A percentile compares a stretch with the other conserved stretches of the same genome.
Evolutionary conservation across 2,888 invertebrate genomes (phyloP).

Genomic region (Pristionchus japonicus): DNA sequence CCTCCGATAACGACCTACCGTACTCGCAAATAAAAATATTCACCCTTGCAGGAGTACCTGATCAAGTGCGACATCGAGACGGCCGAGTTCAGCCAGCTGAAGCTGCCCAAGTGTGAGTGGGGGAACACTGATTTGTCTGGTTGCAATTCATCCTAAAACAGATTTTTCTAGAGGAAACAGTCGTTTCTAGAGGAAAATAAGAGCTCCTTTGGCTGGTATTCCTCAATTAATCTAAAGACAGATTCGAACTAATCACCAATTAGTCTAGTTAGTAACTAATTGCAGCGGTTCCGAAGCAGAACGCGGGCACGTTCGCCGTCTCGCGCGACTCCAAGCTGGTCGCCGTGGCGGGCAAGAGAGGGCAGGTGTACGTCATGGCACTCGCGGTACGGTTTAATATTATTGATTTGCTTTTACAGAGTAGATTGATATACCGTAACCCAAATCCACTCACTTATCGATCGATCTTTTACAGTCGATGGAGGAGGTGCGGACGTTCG

Average conservation of each 20-base stretch:
- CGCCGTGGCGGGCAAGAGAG: conserved; percentile 42
- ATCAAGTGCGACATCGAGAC: conserved; percentile 45
- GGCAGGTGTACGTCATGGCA: conserved; percentile 39
- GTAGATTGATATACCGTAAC: too few species aligned
- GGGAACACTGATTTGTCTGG: too few species aligned
- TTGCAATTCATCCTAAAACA: too few species aligned
- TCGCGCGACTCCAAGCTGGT: conserved; percentile 44
- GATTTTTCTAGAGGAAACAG: too few species aligned
- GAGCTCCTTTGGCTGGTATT: too few species aligned
- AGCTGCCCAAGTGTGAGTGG: conserved; percentile 33
- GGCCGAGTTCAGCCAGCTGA: conserved; percentile 30
- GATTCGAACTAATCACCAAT: background rate
- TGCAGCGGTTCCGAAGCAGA: conserved; percentile 44
- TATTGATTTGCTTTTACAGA: background rate
- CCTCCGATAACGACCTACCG: background rate
- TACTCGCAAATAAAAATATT: background rate
- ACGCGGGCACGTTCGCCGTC: conserved; percentile 6
- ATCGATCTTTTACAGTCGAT: conserved; percentile 46
- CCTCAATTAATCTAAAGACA: too few species aligned
- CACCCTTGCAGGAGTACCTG: conserved; percentile 38
- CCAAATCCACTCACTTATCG: too few species aligned
- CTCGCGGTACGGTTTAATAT: background rate
- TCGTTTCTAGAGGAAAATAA: too few species aligned
- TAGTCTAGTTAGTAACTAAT: background rate
- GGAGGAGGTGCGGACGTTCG: conserved; percentile 42